phyloP scores from a whole-genome alignment of 2,888 invertebrate genomes.

The Oscheius sp. region DNA sequence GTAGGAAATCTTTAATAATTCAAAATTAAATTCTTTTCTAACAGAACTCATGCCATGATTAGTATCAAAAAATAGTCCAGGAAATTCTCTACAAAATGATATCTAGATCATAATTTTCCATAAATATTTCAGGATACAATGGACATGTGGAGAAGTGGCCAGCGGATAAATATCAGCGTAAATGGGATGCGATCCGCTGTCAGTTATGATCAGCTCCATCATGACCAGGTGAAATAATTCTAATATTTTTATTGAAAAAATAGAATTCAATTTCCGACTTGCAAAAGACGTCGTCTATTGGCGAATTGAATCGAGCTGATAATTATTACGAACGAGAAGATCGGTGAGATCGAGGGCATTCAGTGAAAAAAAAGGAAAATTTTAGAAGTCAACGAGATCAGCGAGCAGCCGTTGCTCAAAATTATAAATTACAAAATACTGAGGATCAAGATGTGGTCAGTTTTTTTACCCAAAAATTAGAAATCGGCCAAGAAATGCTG shows the following conservation, averaged over 20 bases:
- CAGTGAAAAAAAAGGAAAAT: background rate
- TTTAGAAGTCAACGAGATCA: background rate
- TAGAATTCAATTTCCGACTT: background rate
- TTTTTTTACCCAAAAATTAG: no score
- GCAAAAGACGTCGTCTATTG: constrained; percentile 31
- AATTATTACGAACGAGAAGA: constrained; percentile 28
- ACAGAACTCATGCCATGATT: no score
- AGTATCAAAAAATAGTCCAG: no score
- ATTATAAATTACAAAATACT: constrained; percentile 36
- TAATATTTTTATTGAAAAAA: background rate
- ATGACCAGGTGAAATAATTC: constrained; percentile 1
- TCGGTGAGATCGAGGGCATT: background rate
- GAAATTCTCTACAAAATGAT: no score
- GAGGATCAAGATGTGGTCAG: constrained; percentile 38
- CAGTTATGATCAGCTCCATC: constrained; percentile 41
- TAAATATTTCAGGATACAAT: constrained; percentile 34
- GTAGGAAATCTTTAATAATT: constrained; percentile 14
- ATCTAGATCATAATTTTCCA: background rate
- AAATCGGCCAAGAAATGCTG: no score
- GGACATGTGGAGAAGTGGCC: constrained; percentile 33
- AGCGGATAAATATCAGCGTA: background rate
- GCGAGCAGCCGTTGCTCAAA: background rate
- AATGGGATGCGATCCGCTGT: constrained; percentile 29
- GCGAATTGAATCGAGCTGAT: constrained; percentile 24
- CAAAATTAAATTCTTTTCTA: no score